Base-by-base conservation (phyloP, 2,888 invertebrate genomes). In the Drosophila imparisetae region DNA sequence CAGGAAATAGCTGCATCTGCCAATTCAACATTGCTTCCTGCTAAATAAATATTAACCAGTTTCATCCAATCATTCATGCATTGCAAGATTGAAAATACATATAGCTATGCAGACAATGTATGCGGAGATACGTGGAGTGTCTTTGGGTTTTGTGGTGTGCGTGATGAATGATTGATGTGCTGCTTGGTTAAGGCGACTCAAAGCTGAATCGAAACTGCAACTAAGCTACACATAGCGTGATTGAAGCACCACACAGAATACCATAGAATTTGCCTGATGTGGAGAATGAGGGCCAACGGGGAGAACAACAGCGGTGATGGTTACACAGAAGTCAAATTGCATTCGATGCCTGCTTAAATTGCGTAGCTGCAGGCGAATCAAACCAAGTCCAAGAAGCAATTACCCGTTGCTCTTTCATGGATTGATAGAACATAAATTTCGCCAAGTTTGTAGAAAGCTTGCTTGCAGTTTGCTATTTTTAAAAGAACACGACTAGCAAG, bases 321-420 rank as follows among this genome's bases (percentile, higher is more conserved):
- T 82, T 84, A 86, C 83, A 91, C 91, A 91, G 91, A 91, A 91
- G 91, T 91, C 87, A 87, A 89, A 91, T 91, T 90, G 88, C 88
- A 38, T 84, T 86, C 80, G 89, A 82, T 81, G 83, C 73, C 66
- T 72, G 74, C 40, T 68, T 68, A 78, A 69, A 71, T 78, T 78
- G 78, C 68, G 52, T 83, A 60, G 84, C 86, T 79, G 38, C 61
- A 55, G 86, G 89, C 86, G 29, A 69, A 54, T 61, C 57, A 64
- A 66, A 27, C 60, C 60, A 75, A 77, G 70, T 72, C n/a, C 42
- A 69, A 78, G 75, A 79, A 68, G 82, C 80, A 89, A 87, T 86
- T 86, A 89, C 70, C 54, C 54, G 61, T 66, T 81, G 66, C 29
- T 57, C 58, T 70, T 65, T 57, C 55, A 75, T 65, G 65, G 55